These are phyloP conservation scores for Rousettus madagascariensis DNA, from an alignment of 2,797 vertebrate species.

Conservation along the genomic window DNA sequence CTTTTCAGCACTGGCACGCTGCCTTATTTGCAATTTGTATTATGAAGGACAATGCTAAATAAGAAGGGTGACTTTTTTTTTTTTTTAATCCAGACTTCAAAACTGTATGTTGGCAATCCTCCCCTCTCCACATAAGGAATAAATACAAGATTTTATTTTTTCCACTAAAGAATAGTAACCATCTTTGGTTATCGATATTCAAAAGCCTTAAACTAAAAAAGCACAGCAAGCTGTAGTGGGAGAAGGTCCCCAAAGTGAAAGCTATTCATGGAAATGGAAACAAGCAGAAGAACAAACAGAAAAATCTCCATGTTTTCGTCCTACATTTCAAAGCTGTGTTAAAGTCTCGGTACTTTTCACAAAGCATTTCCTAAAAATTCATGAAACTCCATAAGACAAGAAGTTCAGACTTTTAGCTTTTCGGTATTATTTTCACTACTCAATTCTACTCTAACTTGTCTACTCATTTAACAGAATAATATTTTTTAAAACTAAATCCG, in stretches of 20 bases:
- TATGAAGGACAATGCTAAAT: constrained; percentile 73
- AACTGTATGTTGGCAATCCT: constrained; percentile 18
- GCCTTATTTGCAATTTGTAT: constrained; percentile 81
- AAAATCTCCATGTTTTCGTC: constrained; percentile 23
- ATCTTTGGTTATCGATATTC: constrained; percentile 63
- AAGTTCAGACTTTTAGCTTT: neutral
- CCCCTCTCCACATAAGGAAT: constrained; percentile 39
- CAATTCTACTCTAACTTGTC: neutral
- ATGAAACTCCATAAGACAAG: neutral
- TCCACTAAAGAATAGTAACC: constrained; percentile 46
- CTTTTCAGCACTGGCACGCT: constrained; percentile 69
- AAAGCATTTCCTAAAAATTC: constrained; percentile 34
- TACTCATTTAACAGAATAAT: neutral
- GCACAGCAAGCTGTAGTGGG: neutral
- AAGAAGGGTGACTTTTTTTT: constrained; percentile 66
- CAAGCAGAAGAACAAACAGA: constrained; percentile 54
- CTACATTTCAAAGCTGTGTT: constrained; percentile 37
- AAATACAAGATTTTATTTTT: constrained; percentile 32
- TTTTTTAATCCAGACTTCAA: neutral
- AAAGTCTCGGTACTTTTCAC: neutral
- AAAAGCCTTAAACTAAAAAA: constrained; percentile 53
- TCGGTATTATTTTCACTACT: neutral
- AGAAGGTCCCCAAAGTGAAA: constrained; percentile 59
- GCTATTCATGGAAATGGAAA: constrained; percentile 40
- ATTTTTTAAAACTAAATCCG: neutral